Evolutionary conservation across 1,140 invertebrate species (phyloP).

Genomic region (Hetaerina americana): DNA sequence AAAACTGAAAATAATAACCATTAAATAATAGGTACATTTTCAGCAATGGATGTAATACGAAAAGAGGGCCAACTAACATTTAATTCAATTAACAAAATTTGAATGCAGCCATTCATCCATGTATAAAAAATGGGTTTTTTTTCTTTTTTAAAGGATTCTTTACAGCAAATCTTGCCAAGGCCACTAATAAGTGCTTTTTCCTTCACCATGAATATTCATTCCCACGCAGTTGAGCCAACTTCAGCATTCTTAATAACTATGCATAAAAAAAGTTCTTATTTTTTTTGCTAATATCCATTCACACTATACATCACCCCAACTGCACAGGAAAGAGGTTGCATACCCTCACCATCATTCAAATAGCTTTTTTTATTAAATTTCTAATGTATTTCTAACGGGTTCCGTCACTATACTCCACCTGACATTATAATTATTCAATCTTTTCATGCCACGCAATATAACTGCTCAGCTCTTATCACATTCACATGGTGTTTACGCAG

Average conservation of each 20-base stretch:
- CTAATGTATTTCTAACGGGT: not conserved
- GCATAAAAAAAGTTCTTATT: not conserved
- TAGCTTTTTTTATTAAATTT: not conserved
- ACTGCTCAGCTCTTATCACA: not conserved
- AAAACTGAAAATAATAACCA: too few relatives aligned
- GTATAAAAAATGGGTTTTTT: too few relatives aligned
- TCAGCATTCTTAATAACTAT: not conserved
- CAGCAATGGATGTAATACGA: too few relatives aligned
- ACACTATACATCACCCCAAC: not conserved
- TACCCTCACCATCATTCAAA: not conserved
- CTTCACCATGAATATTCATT: not conserved
- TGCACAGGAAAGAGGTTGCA: not conserved
- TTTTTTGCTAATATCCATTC: not conserved
- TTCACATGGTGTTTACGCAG: not conserved
- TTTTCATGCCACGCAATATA: not conserved
- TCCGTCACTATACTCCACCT: not conserved
- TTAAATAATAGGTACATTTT: too few relatives aligned
- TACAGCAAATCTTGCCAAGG: too few relatives aligned
- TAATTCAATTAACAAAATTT: too few relatives aligned
- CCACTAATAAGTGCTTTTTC: not conserved
- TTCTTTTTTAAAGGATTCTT: not conserved
- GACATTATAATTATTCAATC: not conserved
- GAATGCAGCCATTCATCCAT: not conserved
- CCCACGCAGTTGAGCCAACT: not conserved
- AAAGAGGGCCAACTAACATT: too few relatives aligned